Evolutionary conservation across 2,797 vertebrate species (phyloP).

Genomic region (Argyrosomus regius): DNA sequence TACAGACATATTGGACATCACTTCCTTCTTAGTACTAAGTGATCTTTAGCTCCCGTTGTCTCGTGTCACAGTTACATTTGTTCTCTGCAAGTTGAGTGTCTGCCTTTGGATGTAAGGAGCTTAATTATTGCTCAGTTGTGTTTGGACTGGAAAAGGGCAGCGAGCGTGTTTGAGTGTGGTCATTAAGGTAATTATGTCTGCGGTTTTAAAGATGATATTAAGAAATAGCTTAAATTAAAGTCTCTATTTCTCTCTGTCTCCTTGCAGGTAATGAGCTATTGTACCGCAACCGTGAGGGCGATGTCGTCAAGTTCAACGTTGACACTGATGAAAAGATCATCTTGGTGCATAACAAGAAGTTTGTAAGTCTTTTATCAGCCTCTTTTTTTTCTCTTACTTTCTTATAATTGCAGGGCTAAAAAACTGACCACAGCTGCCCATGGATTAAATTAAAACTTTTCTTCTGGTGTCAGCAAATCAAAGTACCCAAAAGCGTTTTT

Average conservation of each 20-base stretch:
- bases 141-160: conserved; percentile 17
- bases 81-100: neutral
- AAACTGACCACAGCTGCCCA: neutral
- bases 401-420: conserved; percentile 2
- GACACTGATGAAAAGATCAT: conserved; percentile 88
- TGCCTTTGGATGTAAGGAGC: neutral
- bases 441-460: conserved; percentile 54
- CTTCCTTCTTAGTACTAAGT: neutral
- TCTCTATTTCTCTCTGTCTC: conserved; percentile 1
- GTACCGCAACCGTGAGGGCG: conserved; percentile 91
- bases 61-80: conserved; percentile 7
- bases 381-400: neutral
- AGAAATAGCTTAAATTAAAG: neutral
- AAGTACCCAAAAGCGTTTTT: conserved; percentile 41
- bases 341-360: conserved; percentile 96
- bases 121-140: conserved; percentile 13
- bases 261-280: conserved; percentile 91
- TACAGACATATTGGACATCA: neutral
- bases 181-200: neutral
- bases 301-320: conserved; percentile 90
- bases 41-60: neutral
- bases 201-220: neutral
- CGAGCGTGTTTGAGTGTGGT: no score
- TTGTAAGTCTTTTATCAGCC: conserved; percentile 88
- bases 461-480: conserved; percentile 61